Base-by-base conservation (phyloP, 2,113 vertebrate genomes). In the Strix aluco region DNA sequence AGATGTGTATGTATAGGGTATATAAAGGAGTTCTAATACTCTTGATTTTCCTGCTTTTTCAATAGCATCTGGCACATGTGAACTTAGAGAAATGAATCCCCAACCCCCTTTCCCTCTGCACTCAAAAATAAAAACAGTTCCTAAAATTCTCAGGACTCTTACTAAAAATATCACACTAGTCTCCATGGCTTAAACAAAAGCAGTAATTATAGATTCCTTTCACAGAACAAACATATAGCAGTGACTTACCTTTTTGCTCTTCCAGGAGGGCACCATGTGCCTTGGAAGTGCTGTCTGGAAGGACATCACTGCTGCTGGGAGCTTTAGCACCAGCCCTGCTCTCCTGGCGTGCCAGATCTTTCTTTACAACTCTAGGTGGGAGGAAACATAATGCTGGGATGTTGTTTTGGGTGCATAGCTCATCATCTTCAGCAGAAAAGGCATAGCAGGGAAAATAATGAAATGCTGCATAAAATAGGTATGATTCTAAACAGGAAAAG, bases 161-260 rank as follows among this genome's bases (percentile, higher is more conserved):
- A 47, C 83, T 88, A 57, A 59, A 96, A 85, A 65, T 78, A 38
- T n/a, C 22, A 15, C 16, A 13, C 18, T 46, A 21, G 13, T 82
- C 78, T 91, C 62, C 7, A 13, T 58, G 73, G 58, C 66, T 73
- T 90, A 85, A 90, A 79, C 36, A 91, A 89, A 71, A 91, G 36
- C 29, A 58, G 10, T 52, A 85, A 72, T 79, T 91, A 18, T 8
- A 75, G 15, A 52, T 85, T 72, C 10, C 44, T 94, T 73, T 88
- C 59, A 54, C 2, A 81, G 51, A 72, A 51, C 59, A 89, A 77
- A 72, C 47, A 92, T 21, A 12, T 7, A 32, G 44, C 57, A 18
- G 23, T 61, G 67, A n/a, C 38, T 66, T 97, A 98, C 98, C 98
- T 98, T 98, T 98, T 73, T 93, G 91, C 75, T 97, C 92, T 88